Evolutionary conservation across 2,888 invertebrate genomes (phyloP).

Genomic region (Polia nebulosa): DNA sequence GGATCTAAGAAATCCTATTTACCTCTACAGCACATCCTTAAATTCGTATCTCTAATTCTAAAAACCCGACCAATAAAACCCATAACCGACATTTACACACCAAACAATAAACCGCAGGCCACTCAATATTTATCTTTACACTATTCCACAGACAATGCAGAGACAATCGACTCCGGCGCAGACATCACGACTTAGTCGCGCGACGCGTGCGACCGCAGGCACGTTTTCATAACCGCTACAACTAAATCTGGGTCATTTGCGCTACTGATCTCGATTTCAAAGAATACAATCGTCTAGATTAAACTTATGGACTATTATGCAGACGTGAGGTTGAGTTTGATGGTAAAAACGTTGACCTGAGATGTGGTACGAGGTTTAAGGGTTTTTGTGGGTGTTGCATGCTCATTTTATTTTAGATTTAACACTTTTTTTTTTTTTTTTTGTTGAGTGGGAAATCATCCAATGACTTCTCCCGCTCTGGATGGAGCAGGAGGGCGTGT

Average conservation of each 20-base stretch:
- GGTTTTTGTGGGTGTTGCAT: constrained; percentile 33
- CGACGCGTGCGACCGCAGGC: constrained; percentile 60
- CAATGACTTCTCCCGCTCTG: no score
- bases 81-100: constrained; percentile 35
- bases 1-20: background rate
- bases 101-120: constrained; percentile 29
- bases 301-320: constrained; percentile 58
- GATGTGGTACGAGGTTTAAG: constrained; percentile 60
- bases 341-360: constrained; percentile 59
- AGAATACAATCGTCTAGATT: constrained; percentile 63
- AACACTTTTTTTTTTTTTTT: no score
- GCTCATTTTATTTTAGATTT: background rate
- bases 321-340: constrained; percentile 61
- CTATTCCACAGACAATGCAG: constrained; percentile 45
- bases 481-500: no score
- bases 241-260: constrained; percentile 69
- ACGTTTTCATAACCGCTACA: constrained; percentile 68
- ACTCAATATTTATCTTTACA: constrained; percentile 44
- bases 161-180: constrained; percentile 57
- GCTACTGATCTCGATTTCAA: constrained; percentile 68
- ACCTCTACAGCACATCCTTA: background rate
- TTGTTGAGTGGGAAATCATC: no score
- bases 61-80: constrained; percentile 18
- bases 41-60: background rate
- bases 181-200: constrained; percentile 63